A percentile compares a stretch with the other conserved stretches of the same genome.
phyloP scores from a whole-genome alignment of 2,797 vertebrate species.

The Propithecus deckenii region DNA sequence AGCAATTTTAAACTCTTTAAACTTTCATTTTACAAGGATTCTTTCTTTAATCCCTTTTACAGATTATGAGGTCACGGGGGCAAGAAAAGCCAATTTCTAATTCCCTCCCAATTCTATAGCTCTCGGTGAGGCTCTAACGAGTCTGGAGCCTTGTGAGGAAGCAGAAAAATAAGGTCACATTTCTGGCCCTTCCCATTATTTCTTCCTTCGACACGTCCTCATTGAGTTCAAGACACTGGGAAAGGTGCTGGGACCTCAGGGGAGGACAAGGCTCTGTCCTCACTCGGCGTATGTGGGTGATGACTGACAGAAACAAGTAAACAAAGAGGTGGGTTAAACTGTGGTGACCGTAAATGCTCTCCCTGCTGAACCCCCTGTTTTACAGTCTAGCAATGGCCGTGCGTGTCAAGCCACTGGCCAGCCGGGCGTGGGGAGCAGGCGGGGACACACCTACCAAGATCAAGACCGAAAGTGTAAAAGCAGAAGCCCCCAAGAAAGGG shows the following conservation, averaged over 20 bases:
- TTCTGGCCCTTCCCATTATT: background rate
- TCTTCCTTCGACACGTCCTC: background rate
- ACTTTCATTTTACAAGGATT: slow-evolving; percentile 35
- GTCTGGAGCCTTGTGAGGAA: background rate
- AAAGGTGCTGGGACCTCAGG: accelerated
- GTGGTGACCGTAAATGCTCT: background rate
- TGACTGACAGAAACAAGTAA: background rate
- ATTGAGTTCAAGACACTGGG: accelerated
- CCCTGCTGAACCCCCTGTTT: background rate
- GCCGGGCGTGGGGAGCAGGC: background rate
- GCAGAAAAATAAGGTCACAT: background rate
- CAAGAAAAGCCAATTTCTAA: slow-evolving; percentile 27
- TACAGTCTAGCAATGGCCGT: background rate
- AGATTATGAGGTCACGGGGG: background rate
- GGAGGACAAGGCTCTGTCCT: background rate
- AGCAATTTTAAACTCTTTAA: slow-evolving; percentile 11
- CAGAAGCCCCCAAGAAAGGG: background rate
- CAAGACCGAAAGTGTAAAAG: background rate
- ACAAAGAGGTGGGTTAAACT: background rate
- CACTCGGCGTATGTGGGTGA: accelerated
- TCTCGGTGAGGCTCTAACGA: background rate
- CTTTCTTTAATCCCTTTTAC: slow-evolving; percentile 36
- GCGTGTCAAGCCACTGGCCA: too few relatives aligned
- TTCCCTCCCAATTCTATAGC: background rate
- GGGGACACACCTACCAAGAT: background rate